Conservation (phyloP, 2,113 vertebrate species). For the Solenodon paradoxus region DNA sequence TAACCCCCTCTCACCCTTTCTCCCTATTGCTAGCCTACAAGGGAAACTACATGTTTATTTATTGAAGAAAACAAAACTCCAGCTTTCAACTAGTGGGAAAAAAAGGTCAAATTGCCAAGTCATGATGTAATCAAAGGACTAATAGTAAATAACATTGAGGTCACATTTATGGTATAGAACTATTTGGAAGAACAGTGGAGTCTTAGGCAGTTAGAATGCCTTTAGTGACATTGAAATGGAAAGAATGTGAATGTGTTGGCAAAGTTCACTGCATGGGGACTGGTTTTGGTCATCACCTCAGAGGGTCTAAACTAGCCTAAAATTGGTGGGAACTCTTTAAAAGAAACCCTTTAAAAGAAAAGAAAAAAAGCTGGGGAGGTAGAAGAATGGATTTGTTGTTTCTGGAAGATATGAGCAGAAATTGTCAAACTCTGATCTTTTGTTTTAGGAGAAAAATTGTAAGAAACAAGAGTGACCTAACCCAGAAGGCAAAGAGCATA, state of each 20-base stretch:
- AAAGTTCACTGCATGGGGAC: neutral
- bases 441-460: slow-evolving; percentile 15
- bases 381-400: slow-evolving; percentile 41
- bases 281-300: slow-evolving; percentile 24
- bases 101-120: slow-evolving; percentile 57
- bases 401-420: neutral
- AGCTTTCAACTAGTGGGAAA: slow-evolving; percentile 28
- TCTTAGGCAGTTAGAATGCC: slow-evolving; percentile 5
- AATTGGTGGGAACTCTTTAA: neutral
- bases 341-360: slow-evolving; percentile 27
- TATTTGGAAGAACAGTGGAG: slow-evolving; percentile 13
- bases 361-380: neutral
- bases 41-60: slow-evolving; percentile 61
- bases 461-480: slow-evolving; percentile 10
- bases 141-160: slow-evolving; percentile 39
- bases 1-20: neutral
- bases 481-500: neutral
- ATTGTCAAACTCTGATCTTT: neutral
- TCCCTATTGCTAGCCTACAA: slow-evolving; percentile 19
- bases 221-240: slow-evolving; percentile 9
- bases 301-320: neutral
- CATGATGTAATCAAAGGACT: slow-evolving; percentile 56
- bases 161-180: slow-evolving; percentile 43
- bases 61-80: slow-evolving; percentile 50
- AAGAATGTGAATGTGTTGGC: slow-evolving; percentile 39